Evolutionary conservation across 2,113 vertebrate genomes (phyloP).

Genomic region (Clarias macrocephalus): DNA sequence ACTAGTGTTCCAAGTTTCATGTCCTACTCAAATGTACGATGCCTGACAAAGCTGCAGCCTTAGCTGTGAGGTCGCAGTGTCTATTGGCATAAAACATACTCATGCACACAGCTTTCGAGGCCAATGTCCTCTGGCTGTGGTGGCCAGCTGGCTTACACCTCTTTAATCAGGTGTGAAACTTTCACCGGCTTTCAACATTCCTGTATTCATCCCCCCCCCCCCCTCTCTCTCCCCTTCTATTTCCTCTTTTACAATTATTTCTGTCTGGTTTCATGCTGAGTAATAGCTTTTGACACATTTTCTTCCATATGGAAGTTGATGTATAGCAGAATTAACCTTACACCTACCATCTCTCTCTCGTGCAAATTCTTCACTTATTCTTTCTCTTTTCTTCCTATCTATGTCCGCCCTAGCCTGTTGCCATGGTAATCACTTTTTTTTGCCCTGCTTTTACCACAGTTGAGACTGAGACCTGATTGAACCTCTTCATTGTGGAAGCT

Average conservation of each 20-base stretch:
- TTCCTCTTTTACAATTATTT: not conserved
- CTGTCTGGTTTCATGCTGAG: not conserved
- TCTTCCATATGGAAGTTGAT: not conserved
- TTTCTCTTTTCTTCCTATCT: constrained; percentile 39
- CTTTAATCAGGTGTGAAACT: constrained; percentile 54
- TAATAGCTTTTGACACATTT: not conserved
- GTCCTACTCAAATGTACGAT: no score
- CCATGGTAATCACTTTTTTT: constrained; percentile 72
- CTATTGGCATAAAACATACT: constrained; percentile 24
- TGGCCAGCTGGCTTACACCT: constrained; percentile 48
- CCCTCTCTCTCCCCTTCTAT: not conserved
- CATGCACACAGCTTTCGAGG: constrained; percentile 29
- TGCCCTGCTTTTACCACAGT: constrained; percentile 69
- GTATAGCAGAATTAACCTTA: constrained; percentile 8
- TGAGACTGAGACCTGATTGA: constrained; percentile 60
- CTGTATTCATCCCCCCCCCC: not conserved
- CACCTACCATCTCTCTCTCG: constrained; percentile 9
- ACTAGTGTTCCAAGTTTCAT: not conserved
- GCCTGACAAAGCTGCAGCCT: not conserved
- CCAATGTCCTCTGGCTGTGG: constrained; percentile 25
- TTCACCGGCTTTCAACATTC: constrained; percentile 21
- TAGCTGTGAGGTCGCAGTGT: not conserved
- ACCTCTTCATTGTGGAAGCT: not conserved
- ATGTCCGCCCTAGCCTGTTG: constrained; percentile 60
- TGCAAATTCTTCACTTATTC: constrained; percentile 32